A percentile compares a stretch with the other conserved stretches of the same genome.
These are phyloP conservation scores for Drosophila takahashii DNA, from an alignment of 1,140 invertebrate genomes.

Conservation along the genomic window DNA sequence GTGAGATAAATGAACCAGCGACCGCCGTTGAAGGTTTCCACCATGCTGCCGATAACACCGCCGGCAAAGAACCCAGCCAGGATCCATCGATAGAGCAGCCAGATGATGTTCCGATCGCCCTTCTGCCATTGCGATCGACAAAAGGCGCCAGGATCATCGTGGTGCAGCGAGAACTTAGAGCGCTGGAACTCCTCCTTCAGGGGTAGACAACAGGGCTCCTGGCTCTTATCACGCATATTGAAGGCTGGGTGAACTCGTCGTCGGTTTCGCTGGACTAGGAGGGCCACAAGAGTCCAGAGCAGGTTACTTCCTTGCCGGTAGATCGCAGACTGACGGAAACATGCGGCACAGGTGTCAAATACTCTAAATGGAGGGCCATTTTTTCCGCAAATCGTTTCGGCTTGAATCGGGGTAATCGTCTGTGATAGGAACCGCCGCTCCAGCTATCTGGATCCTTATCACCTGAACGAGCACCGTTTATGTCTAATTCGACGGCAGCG, in stretches of 20 bases:
- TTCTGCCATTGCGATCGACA: constrained; percentile 74
- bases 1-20: constrained; percentile 89
- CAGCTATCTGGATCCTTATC: constrained; percentile 64
- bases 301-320: constrained; percentile 44
- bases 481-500: constrained; percentile 17
- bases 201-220: constrained; percentile 80
- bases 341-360: constrained; percentile 11
- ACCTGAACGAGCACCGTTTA: constrained; percentile 38
- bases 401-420: constrained; percentile 35
- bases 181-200: constrained; percentile 83
- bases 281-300: constrained; percentile 37
- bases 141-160: constrained; percentile 61
- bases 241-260: constrained; percentile 35
- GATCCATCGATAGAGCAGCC: constrained; percentile 71
- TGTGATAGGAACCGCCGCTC: constrained; percentile 28
- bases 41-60: constrained; percentile 85
- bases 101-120: constrained; percentile 51
- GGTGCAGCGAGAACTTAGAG: constrained; percentile 56
- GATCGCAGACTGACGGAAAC: constrained; percentile 59
- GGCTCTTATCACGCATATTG: constrained; percentile 51
- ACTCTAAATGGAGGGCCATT: constrained; percentile 42
- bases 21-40: constrained; percentile 74
- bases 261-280: constrained; percentile 33
- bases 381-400: constrained; percentile 53
- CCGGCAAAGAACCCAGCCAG: constrained; percentile 63